phyloP scores from a whole-genome alignment of 2,888 invertebrate species.

The Acleris sparsana region DNA sequence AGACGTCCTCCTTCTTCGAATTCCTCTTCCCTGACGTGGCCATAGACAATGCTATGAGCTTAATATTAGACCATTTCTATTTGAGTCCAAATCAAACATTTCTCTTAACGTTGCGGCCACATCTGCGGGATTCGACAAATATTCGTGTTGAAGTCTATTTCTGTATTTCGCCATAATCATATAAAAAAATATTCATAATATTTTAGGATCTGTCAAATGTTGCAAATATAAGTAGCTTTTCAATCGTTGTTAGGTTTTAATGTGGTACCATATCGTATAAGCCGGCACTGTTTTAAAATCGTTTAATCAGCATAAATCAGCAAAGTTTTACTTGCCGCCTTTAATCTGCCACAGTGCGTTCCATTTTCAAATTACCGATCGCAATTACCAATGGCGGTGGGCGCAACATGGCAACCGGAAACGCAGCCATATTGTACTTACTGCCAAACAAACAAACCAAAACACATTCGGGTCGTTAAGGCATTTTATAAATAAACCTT shows the following conservation, averaged over 20 bases:
- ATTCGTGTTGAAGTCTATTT: too few species aligned
- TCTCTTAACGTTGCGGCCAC: too few species aligned
- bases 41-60: too few species aligned
- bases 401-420: slow-evolving; percentile 39
- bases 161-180: too few species aligned
- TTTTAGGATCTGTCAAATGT: too few species aligned
- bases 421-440: slow-evolving; percentile 38
- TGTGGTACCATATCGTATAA: not conserved
- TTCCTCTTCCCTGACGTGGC: too few species aligned
- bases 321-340: slow-evolving; percentile 7
- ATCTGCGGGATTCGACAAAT: too few species aligned
- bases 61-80: too few species aligned
- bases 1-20: too few species aligned
- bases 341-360: slow-evolving; percentile 15
- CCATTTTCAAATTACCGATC: slow-evolving; percentile 37
- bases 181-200: too few species aligned
- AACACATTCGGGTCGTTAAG: slow-evolving; percentile 29
- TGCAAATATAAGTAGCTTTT: not conserved
- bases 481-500: slow-evolving; percentile 23
- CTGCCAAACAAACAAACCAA: slow-evolving; percentile 31
- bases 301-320: slow-evolving; percentile 8
- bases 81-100: too few species aligned
- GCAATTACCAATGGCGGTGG: slow-evolving; percentile 34
- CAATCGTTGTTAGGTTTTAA: not conserved
- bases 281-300: slow-evolving; percentile 4